phyloP scores from a whole-genome alignment of 1,140 invertebrate species.

The Apocrypta bakeri region DNA sequence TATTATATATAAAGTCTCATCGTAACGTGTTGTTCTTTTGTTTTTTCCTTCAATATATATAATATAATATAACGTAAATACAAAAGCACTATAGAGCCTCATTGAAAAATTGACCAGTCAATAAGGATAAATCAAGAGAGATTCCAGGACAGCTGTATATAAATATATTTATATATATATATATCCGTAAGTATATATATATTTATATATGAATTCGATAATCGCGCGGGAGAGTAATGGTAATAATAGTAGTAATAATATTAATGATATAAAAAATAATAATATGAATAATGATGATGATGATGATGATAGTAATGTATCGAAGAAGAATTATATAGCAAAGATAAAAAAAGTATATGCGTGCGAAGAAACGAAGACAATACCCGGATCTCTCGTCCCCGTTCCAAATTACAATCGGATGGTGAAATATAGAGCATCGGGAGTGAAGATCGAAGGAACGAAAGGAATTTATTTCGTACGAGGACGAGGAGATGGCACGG shows the following conservation, averaged over 20 bases:
- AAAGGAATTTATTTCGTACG: conserved; percentile 16
- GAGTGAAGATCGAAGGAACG: background rate
- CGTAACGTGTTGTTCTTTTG: conserved; percentile 32
- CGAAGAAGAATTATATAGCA: too few species aligned
- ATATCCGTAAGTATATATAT: background rate
- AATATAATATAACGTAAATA: conserved; percentile 42
- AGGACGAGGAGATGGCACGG: background rate
- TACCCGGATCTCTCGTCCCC: background rate
- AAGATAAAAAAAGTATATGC: too few species aligned
- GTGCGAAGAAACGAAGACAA: background rate
- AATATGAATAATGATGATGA: too few species aligned
- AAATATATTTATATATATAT: conserved; percentile 33
- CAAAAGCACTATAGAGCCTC: conserved; percentile 49
- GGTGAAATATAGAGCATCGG: background rate
- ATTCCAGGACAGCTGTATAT: conserved; percentile 25
- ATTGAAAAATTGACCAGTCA: conserved; percentile 48
- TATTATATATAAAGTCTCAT: conserved; percentile 50
- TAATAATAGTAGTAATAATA: background rate
- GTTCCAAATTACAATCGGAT: background rate
- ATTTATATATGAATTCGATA: conserved; percentile 23
- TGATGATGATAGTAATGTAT: too few species aligned
- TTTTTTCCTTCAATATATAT: background rate
- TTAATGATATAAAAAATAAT: too few species aligned
- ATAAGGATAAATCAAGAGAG: conserved; percentile 21
- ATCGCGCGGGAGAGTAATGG: background rate